Evolutionary conservation across 2,797 vertebrate species (phyloP).

Genomic region (Clarias laeviceps): DNA sequence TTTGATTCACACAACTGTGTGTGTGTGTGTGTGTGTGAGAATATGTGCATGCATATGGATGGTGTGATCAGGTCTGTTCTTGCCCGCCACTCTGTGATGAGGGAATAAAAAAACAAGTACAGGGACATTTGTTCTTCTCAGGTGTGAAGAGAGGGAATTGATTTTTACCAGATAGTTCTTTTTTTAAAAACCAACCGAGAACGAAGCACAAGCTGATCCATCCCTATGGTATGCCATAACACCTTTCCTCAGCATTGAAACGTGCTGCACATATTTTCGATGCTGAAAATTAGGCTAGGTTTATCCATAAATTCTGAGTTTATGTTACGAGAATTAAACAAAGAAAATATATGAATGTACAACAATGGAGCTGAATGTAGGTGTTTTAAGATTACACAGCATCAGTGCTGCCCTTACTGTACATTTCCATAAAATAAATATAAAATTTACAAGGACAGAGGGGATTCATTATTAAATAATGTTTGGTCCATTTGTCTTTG

Average conservation of each 20-base stretch:
- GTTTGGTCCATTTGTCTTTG: not conserved
- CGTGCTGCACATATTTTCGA: not conserved
- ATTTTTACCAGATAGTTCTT: constrained; percentile 42
- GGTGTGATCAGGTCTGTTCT: constrained; percentile 44
- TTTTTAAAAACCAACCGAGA: constrained; percentile 35
- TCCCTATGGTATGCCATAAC: not conserved
- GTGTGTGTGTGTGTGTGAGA: constrained; percentile 4
- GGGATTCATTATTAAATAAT: too few species aligned
- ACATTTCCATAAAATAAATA: not conserved
- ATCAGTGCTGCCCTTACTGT: not conserved
- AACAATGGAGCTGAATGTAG: not conserved
- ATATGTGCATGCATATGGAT: not conserved
- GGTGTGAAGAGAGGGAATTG: constrained; percentile 48
- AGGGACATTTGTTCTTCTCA: constrained; percentile 38
- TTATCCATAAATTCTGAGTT: not conserved
- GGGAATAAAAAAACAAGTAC: constrained; percentile 26
- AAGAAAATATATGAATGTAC: not conserved
- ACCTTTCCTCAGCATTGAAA: not conserved
- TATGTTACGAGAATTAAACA: not conserved
- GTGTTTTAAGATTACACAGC: not conserved
- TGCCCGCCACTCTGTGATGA: constrained; percentile 31
- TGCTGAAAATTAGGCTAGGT: not conserved
- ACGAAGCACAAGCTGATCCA: constrained; percentile 8
- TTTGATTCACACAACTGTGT: not conserved
- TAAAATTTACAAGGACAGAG: not conserved